phyloP scores from a whole-genome alignment of 2,113 vertebrate genomes.

The Sclerurus mexicanus region DNA sequence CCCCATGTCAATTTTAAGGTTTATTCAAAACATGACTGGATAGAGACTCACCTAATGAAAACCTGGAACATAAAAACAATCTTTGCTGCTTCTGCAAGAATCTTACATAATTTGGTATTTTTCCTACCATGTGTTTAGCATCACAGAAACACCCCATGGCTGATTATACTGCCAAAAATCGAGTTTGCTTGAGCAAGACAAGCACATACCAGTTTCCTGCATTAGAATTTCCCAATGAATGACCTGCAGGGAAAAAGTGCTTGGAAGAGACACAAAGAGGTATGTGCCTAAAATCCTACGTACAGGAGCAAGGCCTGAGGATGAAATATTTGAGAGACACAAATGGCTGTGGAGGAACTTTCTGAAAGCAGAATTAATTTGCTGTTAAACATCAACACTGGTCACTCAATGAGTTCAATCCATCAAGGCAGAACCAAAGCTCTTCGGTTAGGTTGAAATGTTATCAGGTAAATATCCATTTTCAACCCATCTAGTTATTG shows the following conservation, averaged over 20 bases:
- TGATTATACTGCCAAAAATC: neutral
- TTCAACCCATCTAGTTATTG: neutral
- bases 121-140: neutral
- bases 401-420: neutral
- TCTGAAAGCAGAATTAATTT: fast-evolving
- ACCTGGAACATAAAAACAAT: neutral
- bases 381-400: fast-evolving
- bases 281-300: neutral
- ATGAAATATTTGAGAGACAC: neutral
- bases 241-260: neutral
- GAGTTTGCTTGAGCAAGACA: neutral
- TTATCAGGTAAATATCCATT: neutral
- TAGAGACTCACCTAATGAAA: neutral
- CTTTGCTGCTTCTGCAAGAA: neutral
- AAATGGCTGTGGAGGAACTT: neutral
- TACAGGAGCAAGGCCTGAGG: neutral
- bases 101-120: neutral
- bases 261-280: neutral
- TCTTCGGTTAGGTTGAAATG: neutral
- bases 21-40: neutral
- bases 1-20: neutral
- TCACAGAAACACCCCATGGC: neutral
- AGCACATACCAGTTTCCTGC: neutral
- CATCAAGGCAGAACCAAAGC: neutral
- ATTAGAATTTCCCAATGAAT: neutral